These are phyloP conservation scores for Cynopterus brachyotis DNA, from an alignment of 2,113 vertebrate species.

Conservation along the genomic window DNA sequence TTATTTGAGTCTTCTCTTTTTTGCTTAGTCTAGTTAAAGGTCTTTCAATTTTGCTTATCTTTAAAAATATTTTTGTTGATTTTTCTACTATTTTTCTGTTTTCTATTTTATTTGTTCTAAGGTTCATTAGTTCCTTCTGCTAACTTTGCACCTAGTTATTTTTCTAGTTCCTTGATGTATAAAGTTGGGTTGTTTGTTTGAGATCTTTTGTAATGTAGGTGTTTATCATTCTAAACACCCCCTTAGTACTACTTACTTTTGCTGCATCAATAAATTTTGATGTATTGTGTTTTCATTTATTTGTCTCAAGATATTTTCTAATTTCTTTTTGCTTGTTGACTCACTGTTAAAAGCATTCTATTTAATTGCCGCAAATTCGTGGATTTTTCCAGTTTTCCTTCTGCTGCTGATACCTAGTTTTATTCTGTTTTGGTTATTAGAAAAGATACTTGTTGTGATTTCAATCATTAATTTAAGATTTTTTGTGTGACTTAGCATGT, in stretches of 20 bases:
- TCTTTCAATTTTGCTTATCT: not conserved
- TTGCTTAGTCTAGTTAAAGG: not conserved
- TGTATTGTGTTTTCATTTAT: slow-evolving; percentile 16
- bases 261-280: not conserved
- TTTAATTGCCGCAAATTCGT: not conserved
- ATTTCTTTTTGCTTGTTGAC: not conserved
- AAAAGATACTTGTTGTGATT: not conserved
- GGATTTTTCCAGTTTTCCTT: not conserved
- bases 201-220: not conserved
- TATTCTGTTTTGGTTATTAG: not conserved
- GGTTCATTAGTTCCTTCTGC: not conserved
- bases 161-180: not conserved
- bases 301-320: not conserved
- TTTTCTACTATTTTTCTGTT: not conserved
- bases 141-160: not conserved
- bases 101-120: not conserved
- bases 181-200: not conserved
- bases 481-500: not conserved
- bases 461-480: not conserved
- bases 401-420: not conserved
- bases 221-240: not conserved
- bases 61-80: not conserved
- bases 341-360: not conserved
- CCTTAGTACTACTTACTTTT: not conserved
- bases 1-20: not conserved